Evolutionary conservation across 2,888 invertebrate genomes (phyloP).

Genomic region (Lycocerus yunnanus): DNA sequence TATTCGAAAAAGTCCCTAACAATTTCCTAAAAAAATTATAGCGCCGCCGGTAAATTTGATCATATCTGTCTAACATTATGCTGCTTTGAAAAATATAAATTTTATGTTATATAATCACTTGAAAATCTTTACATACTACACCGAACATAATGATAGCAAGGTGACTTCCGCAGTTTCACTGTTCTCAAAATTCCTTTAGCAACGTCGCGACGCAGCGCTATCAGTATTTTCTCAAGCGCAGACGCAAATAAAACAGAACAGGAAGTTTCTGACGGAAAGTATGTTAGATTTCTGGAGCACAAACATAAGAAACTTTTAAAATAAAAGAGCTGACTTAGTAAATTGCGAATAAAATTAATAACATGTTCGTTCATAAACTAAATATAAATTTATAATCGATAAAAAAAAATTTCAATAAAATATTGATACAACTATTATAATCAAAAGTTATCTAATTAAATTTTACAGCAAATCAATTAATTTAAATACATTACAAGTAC

Average conservation of each 20-base stretch:
- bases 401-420: too few relatives aligned
- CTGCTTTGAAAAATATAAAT: not conserved
- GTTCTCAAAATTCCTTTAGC: constrained; percentile 34
- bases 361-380: too few relatives aligned
- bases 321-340: constrained; percentile 19
- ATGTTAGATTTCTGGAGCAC: constrained; percentile 33
- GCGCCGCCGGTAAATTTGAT: not conserved
- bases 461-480: not conserved
- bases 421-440: too few relatives aligned
- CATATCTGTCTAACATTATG: not conserved
- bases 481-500: not conserved
- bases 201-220: constrained; percentile 41
- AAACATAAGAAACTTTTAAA: constrained; percentile 28
- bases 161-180: constrained; percentile 36
- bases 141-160: constrained; percentile 25
- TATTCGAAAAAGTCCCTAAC: not conserved
- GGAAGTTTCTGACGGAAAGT: constrained; percentile 35
- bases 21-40: not conserved
- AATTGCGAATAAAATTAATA: constrained; percentile 1
- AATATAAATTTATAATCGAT: not conserved
- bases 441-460: too few relatives aligned
- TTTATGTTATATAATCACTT: constrained; percentile 11
- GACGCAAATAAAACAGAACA: constrained; percentile 33
- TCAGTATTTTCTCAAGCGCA: constrained; percentile 39
- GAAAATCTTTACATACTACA: constrained; percentile 15